phyloP scores from a whole-genome alignment of 2,888 invertebrate species.

The Coremacera marginata region DNA sequence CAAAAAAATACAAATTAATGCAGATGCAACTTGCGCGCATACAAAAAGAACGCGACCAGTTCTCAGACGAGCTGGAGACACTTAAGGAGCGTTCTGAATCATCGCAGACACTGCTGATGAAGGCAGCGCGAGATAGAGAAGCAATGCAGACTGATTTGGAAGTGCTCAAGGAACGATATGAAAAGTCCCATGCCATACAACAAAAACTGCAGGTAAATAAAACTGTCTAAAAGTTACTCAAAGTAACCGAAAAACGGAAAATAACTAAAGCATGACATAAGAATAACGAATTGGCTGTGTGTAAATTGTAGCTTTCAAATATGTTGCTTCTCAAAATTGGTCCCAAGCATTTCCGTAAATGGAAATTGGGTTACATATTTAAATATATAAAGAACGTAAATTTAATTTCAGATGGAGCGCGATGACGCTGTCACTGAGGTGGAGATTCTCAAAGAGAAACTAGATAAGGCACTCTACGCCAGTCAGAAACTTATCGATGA shows the following conservation, averaged over 20 bases:
- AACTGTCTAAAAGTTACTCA: neutral
- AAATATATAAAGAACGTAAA: neutral
- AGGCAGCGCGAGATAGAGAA: constrained; percentile 87
- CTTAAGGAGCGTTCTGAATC: constrained; percentile 86
- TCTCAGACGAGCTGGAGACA: constrained; percentile 84
- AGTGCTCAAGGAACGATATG: constrained; percentile 88
- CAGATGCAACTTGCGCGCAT: constrained; percentile 84
- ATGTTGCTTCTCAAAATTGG: neutral
- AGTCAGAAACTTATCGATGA: constrained; percentile 89
- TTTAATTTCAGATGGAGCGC: constrained; percentile 78
- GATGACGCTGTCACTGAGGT: constrained; percentile 89
- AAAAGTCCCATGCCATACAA: constrained; percentile 85
- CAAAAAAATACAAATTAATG: constrained; percentile 50
- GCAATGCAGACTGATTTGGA: constrained; percentile 88
- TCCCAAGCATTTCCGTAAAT: neutral
- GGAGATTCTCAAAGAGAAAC: constrained; percentile 88
- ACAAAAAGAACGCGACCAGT: constrained; percentile 89
- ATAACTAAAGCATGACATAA: constrained; percentile 47
- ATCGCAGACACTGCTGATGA: constrained; percentile 83
- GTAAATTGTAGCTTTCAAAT: constrained; percentile 62
- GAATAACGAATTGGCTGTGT: constrained; percentile 61
- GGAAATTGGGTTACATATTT: neutral
- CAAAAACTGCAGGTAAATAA: constrained; percentile 83
- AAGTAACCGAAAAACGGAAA: constrained; percentile 40
- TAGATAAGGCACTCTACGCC: constrained; percentile 87